phyloP scores from a whole-genome alignment of 2,113 vertebrate genomes.

The Bambusicola thoracicus region DNA sequence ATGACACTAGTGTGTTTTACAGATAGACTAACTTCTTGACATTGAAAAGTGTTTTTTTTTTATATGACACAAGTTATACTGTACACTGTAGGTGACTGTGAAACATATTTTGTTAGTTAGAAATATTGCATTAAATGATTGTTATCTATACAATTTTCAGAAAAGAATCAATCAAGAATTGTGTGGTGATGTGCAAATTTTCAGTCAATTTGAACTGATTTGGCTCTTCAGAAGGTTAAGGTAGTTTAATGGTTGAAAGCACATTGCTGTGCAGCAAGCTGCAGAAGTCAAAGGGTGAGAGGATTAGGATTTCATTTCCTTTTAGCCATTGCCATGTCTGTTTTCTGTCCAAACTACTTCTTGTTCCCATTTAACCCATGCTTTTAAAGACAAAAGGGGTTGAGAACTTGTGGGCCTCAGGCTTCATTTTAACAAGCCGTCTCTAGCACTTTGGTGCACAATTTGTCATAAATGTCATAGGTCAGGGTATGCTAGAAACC shows the following conservation, averaged over 20 bases:
- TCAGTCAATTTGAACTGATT: constrained; percentile 77
- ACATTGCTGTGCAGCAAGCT: constrained; percentile 73
- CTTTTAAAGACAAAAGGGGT: constrained; percentile 81
- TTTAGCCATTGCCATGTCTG: constrained; percentile 80
- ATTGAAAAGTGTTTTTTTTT: constrained; percentile 73
- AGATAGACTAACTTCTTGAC: constrained; percentile 49
- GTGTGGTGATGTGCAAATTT: constrained; percentile 78
- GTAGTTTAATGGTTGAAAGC: constrained; percentile 83
- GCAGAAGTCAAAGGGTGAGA: constrained; percentile 79
- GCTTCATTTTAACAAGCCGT: constrained; percentile 89
- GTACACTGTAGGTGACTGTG: constrained; percentile 24
- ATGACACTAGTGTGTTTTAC: constrained; percentile 10
- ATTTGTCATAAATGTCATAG: constrained; percentile 92
- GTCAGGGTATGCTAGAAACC: constrained; percentile 82
- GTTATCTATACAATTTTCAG: constrained; percentile 69
- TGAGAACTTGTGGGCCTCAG: constrained; percentile 71
- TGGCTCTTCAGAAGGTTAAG: constrained; percentile 78
- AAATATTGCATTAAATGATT: constrained; percentile 61
- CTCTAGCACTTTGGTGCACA: constrained; percentile 85
- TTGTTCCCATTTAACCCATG: constrained; percentile 80
- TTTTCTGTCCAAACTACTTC: constrained; percentile 85
- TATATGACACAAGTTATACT: constrained; percentile 39
- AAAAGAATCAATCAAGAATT: constrained; percentile 73
- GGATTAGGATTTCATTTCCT: constrained; percentile 85
- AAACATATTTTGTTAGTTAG: constrained; percentile 71